Evolutionary conservation across 2,113 vertebrate species (phyloP), one percentile per base, ranked within the genome.

Genomic region (Lamprologus sp.): DNA sequence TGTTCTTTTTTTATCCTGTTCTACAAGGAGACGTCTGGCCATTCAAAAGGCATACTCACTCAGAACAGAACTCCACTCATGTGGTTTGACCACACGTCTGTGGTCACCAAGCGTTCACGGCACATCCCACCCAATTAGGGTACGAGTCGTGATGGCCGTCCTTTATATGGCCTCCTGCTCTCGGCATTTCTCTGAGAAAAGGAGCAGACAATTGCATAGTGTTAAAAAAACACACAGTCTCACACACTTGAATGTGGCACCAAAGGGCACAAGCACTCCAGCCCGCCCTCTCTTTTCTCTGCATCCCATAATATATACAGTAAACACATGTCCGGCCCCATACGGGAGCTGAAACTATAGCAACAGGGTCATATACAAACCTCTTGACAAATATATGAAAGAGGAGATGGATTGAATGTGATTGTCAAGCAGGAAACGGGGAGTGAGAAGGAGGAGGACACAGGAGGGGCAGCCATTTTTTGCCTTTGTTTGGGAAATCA

Each of bases 311-410:
- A 91, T 90, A 65, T 82, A 93, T 92, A 95, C 88, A 93, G 88
- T 92, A 90, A 92, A 95, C 90, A 93, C 84, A 92, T 92, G 94
- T 91, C 83, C 56, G 37, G 65, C 81, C 55, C 49, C 63, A 87
- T 84, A 87, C 86, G 65, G 84, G 63, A 70, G 82, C 83, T 63
- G 93, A 84, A 94, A 90, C 95, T 95, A 95, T 93, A 93, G 95
- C 87, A 89, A 96, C 95, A 7, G 83, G 84, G 90, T 93, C 93
- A 92, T 68, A 90, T 77, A 51, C 77, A 91, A 95, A 94, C 91
- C 90, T 89, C 94, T 95, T 88, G 79, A 95, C 95, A 96, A 95
- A 96, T 92, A 93, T 88, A 90, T 93, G 84, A 92, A 91, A 88
- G 93, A 92, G 55, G 40, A 89, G 87, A 58, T 40, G 4, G 82